phyloP scores from a whole-genome alignment of 2,113 vertebrate species.

The Neopipo cinnamomea region DNA sequence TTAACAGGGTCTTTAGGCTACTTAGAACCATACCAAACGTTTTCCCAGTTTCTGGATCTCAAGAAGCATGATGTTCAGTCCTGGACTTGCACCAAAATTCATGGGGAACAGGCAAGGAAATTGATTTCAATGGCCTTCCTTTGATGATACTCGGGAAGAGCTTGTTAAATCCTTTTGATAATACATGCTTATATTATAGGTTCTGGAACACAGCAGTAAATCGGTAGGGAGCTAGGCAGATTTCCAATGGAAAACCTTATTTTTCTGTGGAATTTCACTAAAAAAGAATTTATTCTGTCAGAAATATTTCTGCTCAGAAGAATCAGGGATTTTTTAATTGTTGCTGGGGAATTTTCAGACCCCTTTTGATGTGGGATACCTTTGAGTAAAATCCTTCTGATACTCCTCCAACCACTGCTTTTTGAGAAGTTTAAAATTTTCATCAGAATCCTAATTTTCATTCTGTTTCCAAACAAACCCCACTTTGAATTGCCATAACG shows the following conservation, averaged over 20 bases:
- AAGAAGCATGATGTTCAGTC: not conserved
- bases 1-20: not conserved
- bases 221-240: not conserved
- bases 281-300: not conserved
- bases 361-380: accelerated
- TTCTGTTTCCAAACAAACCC: not conserved
- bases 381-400: not conserved
- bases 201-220: not conserved
- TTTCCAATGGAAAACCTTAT: not conserved
- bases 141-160: not conserved
- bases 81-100: not conserved
- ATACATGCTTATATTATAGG: accelerated
- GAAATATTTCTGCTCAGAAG: not conserved
- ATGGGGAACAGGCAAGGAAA: not conserved
- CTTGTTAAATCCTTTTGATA: not conserved
- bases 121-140: not conserved
- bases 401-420: accelerated
- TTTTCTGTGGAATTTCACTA: not conserved
- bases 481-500: not conserved
- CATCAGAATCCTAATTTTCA: not conserved
- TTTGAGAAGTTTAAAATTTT: not conserved
- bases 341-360: not conserved
- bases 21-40: not conserved
- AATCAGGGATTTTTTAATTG: not conserved
- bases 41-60: not conserved